Evolutionary conservation across 2,888 invertebrate species (phyloP).

Genomic region (Meiosimyza platycephala): DNA sequence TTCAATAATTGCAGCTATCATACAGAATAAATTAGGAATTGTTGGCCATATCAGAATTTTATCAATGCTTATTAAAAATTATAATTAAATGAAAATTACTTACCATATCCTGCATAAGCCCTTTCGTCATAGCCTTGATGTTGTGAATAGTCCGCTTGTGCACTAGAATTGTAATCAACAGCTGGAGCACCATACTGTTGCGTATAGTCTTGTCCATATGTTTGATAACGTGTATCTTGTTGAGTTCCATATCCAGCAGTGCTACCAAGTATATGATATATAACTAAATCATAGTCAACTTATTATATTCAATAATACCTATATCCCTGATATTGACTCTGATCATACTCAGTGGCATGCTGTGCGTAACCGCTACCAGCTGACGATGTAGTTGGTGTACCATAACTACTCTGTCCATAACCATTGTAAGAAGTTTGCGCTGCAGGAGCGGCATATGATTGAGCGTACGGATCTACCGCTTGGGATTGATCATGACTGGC

Average conservation of each 20-base stretch:
- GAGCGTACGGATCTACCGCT: constrained; percentile 65
- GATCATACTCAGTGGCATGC: constrained; percentile 63
- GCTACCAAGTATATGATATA: constrained; percentile 44
- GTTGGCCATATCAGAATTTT: neutral
- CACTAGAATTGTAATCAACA: constrained; percentile 65
- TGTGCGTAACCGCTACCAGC: constrained; percentile 60
- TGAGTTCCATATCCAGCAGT: constrained; percentile 60
- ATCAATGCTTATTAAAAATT: neutral
- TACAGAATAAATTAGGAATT: no score
- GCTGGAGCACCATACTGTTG: constrained; percentile 66
- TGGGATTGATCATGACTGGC: constrained; percentile 64
- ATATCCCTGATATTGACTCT: constrained; percentile 66
- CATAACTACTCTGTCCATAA: constrained; percentile 59
- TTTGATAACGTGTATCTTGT: constrained; percentile 65
- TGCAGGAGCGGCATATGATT: constrained; percentile 61
- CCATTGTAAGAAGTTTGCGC: constrained; percentile 64
- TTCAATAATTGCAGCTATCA: no score
- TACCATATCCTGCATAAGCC: constrained; percentile 66
- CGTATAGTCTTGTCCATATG: constrained; percentile 65
- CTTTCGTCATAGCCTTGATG: constrained; percentile 64
- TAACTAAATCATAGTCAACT: neutral
- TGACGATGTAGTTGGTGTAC: constrained; percentile 54
- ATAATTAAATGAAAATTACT: constrained; percentile 44
- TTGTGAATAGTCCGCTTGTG: constrained; percentile 65
- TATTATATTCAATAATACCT: constrained; percentile 51